Base-by-base conservation (phyloP, 2,797 vertebrate species). In the Girardinus metallicus region DNA sequence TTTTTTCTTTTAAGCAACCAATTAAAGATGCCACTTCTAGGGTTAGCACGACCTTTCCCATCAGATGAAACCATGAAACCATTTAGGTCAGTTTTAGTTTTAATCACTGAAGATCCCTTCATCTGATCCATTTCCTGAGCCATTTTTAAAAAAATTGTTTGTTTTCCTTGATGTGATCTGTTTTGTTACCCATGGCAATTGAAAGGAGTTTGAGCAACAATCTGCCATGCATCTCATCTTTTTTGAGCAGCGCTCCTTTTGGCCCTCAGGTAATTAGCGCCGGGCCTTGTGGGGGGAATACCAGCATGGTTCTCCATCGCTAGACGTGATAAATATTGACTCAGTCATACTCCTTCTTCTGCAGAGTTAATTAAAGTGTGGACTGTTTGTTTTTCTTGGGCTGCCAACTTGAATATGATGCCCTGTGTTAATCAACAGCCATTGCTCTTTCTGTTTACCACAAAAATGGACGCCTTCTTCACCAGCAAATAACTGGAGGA, bases 271-370 rank as follows among this genome's bases (percentile, higher is more conserved):
- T 94, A 95, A 95, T 95, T 96, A 95, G 88, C 76, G 26, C 15
- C 18, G 80, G 90, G 80, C 80, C 90, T 64, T 86, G 70, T 81
- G 90, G 87, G 86, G 88, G 85, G 82, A 87, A 64, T 49, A 80
- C 83, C 91, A 86, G 89, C 89, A 73, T 89, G 91, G 87, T 88
- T 79, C 85, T 87, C 84, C 76, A 79, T 90, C 78, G 81, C 85
- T 81, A 92, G 89, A 85, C 88, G 79, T 90, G 90, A 94, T 95
- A 95, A 94, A 95, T 94, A 95, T 93, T 93, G 94, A 95, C 92
- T 95, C 78, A 86, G 87, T 92, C 90, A 86, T 88, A 91, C 82
- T 86, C 88, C 89, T 88, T 90, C 87, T 92, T 91, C 91, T 60
- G 83, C 77, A 9, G 73, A 94, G 92, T 91, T 95, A 95, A 95